These are phyloP conservation scores for Fringilla coelebs DNA, from an alignment of 2,797 vertebrate species.

Conservation along the genomic window DNA sequence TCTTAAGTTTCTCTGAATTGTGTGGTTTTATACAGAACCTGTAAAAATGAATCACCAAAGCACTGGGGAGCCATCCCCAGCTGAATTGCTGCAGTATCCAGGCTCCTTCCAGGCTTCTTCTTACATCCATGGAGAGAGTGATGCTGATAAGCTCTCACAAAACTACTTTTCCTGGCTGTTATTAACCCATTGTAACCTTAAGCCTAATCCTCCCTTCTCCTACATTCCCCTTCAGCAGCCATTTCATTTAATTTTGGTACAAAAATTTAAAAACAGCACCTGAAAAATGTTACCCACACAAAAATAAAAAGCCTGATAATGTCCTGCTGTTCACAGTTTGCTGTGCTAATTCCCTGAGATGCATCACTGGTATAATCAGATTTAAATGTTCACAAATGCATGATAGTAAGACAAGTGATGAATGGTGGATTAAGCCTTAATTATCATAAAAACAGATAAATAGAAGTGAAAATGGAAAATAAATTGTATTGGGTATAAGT, in stretches of 20 bases:
- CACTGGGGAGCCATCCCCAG: neutral
- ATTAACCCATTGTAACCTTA: neutral
- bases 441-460: constrained; percentile 8
- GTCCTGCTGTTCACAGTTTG: neutral
- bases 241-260: neutral
- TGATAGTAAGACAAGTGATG: neutral
- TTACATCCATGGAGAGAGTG: neutral
- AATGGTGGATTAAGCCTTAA: neutral
- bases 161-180: neutral
- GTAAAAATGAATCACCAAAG: neutral
- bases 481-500: neutral
- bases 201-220: neutral
- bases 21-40: neutral
- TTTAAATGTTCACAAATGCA: neutral
- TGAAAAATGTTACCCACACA: neutral
- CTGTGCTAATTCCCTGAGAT: neutral
- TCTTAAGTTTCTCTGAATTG: neutral
- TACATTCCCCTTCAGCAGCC: neutral
- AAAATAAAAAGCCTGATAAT: neutral
- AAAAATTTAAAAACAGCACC: neutral
- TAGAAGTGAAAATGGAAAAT: neutral
- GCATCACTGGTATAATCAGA: constrained; percentile 10
- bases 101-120: neutral
- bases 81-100: neutral
- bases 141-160: neutral